These are phyloP conservation scores for Acanthosepion pharaonis DNA, from an alignment of 2,888 invertebrate genomes.

Conservation along the genomic window DNA sequence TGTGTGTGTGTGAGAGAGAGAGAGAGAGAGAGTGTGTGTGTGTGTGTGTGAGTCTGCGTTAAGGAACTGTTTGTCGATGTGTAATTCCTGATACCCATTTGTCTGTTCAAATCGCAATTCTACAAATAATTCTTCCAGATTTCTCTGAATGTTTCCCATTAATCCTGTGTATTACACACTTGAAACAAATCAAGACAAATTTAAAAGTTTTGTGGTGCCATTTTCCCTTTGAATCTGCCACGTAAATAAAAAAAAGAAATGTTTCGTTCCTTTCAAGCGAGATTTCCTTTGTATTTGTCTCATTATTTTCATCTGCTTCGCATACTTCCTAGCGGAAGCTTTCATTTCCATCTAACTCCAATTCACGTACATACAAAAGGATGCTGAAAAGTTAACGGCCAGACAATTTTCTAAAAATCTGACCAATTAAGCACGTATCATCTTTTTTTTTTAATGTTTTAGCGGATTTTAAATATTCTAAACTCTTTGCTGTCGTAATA, in stretches of 20 bases:
- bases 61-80: not conserved
- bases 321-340: not conserved
- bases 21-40: too few relatives aligned
- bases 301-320: not conserved
- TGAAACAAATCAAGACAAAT: not conserved
- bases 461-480: too few relatives aligned
- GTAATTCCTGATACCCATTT: not conserved
- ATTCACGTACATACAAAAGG: too few relatives aligned
- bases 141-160: not conserved
- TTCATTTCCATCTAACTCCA: not conserved
- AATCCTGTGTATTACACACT: not conserved
- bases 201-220: not conserved
- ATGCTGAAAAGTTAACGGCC: too few relatives aligned
- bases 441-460: too few relatives aligned
- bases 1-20: too few relatives aligned
- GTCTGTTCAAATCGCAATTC: not conserved
- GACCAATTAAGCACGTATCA: too few relatives aligned
- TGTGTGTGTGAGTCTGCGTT: too few relatives aligned
- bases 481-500: too few relatives aligned
- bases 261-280: too few relatives aligned
- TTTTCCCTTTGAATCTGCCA: not conserved
- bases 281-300: not conserved
- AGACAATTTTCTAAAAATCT: too few relatives aligned
- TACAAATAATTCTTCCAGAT: not conserved
- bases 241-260: not conserved